Evolutionary conservation across 1,140 invertebrate genomes (phyloP).

Genomic region (Cylas formicarius): DNA sequence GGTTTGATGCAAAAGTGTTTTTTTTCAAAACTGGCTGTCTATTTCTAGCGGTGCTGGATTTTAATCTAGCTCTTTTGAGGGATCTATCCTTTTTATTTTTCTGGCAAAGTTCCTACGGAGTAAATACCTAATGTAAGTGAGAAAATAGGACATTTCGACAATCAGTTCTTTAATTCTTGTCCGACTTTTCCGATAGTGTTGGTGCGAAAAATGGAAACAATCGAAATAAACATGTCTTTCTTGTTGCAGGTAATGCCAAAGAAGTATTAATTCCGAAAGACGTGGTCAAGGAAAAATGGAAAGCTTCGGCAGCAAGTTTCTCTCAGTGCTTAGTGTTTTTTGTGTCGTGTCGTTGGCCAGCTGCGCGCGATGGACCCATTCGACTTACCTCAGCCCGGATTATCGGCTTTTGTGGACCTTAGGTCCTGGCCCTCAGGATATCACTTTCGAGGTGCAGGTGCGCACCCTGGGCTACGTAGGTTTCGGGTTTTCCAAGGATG

Average conservation of each 20-base stretch:
- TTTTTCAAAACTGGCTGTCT: too few species aligned
- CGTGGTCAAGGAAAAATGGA: slow-evolving; percentile 22
- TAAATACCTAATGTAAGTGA: too few species aligned
- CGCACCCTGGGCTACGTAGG: slow-evolving; percentile 73
- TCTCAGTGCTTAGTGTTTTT: slow-evolving; percentile 34
- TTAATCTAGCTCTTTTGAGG: too few species aligned
- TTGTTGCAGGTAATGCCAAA: slow-evolving; percentile 20
- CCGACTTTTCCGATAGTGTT: too few species aligned
- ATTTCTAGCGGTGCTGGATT: too few species aligned
- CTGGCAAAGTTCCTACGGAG: too few species aligned
- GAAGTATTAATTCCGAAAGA: slow-evolving; percentile 5
- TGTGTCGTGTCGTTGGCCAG: slow-evolving; percentile 23
- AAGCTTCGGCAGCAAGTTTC: slow-evolving; percentile 21
- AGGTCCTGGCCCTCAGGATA: slow-evolving; percentile 47
- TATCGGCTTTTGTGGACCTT: slow-evolving; percentile 40
- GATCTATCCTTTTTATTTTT: too few species aligned
- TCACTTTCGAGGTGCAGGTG: slow-evolving; percentile 73
- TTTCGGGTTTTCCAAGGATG: slow-evolving; percentile 70
- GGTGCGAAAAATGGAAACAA: too few species aligned
- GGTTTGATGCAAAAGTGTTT: too few species aligned
- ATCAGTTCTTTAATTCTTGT: too few species aligned
- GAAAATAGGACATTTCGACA: too few species aligned
- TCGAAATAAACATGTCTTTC: not conserved
- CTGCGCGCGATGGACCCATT: slow-evolving; percentile 39
- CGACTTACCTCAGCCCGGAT: slow-evolving; percentile 38